phyloP scores from a whole-genome alignment of 2,797 vertebrate genomes.

The Acrocephalus scirpaceus region DNA sequence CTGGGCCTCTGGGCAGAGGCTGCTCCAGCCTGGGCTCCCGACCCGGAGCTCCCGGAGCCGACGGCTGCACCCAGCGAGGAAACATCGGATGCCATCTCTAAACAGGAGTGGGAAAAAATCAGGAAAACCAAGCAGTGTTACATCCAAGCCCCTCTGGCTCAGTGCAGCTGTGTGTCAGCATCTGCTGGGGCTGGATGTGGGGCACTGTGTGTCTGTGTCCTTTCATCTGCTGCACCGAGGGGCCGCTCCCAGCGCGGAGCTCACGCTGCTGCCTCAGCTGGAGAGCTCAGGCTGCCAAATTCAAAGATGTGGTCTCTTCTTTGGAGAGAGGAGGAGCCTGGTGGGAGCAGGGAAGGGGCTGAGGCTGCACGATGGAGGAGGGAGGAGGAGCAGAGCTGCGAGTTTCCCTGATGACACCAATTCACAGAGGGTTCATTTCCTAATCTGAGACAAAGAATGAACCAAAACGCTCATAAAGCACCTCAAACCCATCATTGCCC shows the following conservation, averaged over 20 bases:
- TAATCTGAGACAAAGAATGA: not conserved
- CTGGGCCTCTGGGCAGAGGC: conserved; percentile 82
- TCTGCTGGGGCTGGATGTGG: not conserved
- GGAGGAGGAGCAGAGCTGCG: not conserved
- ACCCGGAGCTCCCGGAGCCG: conserved; percentile 77
- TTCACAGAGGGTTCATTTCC: not conserved
- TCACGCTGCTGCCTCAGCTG: not conserved
- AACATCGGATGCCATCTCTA: conserved; percentile 88
- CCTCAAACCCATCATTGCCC: not conserved
- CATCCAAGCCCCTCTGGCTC: fast-evolving
- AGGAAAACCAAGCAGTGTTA: fast-evolving
- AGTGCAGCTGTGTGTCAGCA: fast-evolving
- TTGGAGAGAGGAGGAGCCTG: not conserved
- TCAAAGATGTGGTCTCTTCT: not conserved
- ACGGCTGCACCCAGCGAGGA: conserved; percentile 82
- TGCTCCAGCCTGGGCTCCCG: conserved; percentile 71
- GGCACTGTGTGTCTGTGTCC: fast-evolving
- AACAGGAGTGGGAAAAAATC: not conserved
- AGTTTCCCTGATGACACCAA: not conserved
- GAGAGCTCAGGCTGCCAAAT: not conserved
- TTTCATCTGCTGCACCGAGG: not conserved
- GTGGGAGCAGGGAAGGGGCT: not conserved
- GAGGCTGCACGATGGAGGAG: not conserved
- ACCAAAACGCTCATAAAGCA: fast-evolving
- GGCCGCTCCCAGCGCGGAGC: not conserved